These are phyloP conservation scores for Linnaemya tessellans DNA, from an alignment of 2,888 invertebrate genomes.

Conservation along the genomic window DNA sequence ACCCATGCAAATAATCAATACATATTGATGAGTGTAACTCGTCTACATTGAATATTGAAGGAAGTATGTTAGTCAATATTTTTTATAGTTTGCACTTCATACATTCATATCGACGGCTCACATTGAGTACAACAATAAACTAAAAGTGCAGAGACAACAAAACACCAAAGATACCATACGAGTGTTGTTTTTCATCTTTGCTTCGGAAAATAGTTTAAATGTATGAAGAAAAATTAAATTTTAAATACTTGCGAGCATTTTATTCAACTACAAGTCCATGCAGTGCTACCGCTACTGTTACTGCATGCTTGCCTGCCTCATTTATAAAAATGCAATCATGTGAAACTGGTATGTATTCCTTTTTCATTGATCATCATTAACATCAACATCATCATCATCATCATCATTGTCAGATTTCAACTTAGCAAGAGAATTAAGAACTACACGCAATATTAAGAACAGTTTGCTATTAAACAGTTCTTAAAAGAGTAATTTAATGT, in stretches of 20 bases:
- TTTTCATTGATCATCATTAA: conserved; percentile 63
- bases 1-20: conserved; percentile 22
- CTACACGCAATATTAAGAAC: not conserved
- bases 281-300: conserved; percentile 16
- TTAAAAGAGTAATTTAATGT: not conserved
- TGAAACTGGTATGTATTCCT: conserved; percentile 63
- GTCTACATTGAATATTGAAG: conserved; percentile 52
- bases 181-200: conserved; percentile 68
- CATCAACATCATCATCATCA: conserved; percentile 52
- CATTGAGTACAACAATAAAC: conserved; percentile 59
- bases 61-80: conserved; percentile 59
- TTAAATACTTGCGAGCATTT: conserved; percentile 43
- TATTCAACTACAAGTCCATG: conserved; percentile 23
- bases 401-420: conserved; percentile 55
- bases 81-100: conserved; percentile 6
- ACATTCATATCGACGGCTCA: conserved; percentile 19
- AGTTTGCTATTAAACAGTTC: conserved; percentile 1
- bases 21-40: conserved; percentile 23
- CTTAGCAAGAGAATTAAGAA: conserved; percentile 46
- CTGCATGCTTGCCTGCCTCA: not conserved
- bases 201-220: conserved; percentile 35
- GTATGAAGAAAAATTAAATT: conserved; percentile 30
- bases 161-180: conserved; percentile 68
- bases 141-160: conserved; percentile 29
- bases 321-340: conserved; percentile 65